Percentiles rank a stretch among this genome's conserved stretches.
Conservation (phyloP, 2,888 invertebrate species). For the Chaetogeoica ovagalla region DNA sequence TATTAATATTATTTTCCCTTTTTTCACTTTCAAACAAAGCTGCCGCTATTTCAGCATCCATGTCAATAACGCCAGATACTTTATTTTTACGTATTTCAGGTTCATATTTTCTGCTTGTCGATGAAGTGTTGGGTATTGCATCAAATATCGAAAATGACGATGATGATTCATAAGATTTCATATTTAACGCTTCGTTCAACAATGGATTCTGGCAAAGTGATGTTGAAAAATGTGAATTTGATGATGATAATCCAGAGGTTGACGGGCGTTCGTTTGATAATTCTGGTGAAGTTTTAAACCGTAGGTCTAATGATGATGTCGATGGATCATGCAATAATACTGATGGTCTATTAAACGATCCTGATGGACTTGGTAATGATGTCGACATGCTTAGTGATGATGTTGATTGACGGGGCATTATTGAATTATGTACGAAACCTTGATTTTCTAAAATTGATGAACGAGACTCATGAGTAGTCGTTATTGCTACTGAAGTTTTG, state of each 20-base stretch:
- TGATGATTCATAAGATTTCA: too few relatives aligned
- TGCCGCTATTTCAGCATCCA: neutral
- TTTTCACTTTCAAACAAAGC: neutral
- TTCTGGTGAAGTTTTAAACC: neutral
- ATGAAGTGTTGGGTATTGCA: neutral
- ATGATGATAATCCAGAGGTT: neutral
- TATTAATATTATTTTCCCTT: neutral
- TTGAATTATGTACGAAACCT: neutral
- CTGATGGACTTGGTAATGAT: neutral
- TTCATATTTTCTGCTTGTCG: neutral
- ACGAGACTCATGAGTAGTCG: neutral
- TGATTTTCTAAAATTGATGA: neutral
- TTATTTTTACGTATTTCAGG: neutral
- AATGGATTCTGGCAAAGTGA: neutral
- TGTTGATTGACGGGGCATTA: neutral
- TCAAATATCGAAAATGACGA: too few relatives aligned
- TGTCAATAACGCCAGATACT: neutral
- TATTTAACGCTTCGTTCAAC: too few relatives aligned
- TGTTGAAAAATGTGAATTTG: neutral
- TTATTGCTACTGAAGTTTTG: neutral
- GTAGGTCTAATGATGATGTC: neutral
- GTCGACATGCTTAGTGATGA: neutral
- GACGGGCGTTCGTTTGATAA: neutral
- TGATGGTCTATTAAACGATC: too few relatives aligned
- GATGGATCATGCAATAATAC: neutral